phyloP scores from a whole-genome alignment of 2,888 invertebrate genomes.

The Lithodes maja region DNA sequence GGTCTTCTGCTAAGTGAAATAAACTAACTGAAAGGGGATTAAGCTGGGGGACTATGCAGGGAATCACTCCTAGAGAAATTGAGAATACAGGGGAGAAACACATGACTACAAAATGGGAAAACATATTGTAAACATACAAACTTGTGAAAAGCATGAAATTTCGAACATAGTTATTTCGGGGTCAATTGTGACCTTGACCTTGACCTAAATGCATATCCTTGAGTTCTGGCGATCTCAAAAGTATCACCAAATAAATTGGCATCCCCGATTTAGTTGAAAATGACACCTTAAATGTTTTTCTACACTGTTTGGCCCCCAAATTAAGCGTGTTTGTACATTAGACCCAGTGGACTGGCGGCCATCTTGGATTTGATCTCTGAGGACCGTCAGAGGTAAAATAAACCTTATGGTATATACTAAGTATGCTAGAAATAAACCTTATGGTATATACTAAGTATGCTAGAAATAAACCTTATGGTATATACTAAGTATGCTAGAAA shows the following conservation, averaged over 20 bases:
- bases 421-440: not conserved
- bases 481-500: too few relatives aligned
- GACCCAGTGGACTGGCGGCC: not conserved
- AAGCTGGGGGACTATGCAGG: too few relatives aligned
- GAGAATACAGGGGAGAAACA: too few relatives aligned
- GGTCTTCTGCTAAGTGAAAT: too few relatives aligned
- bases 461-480: too few relatives aligned
- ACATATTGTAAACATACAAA: too few relatives aligned
- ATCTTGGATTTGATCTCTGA: conserved; percentile 18
- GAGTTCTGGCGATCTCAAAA: conserved; percentile 8
- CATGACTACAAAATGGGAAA: too few relatives aligned
- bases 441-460: not conserved
- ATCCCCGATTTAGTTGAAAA: not conserved
- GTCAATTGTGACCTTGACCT: not conserved
- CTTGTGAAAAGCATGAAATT: too few relatives aligned
- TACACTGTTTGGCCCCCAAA: not conserved
- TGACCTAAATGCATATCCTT: conserved; percentile 15
- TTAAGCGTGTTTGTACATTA: conserved; percentile 10
- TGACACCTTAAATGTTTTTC: conserved; percentile 1
- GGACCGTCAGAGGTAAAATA: not conserved
- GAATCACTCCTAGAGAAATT: too few relatives aligned
- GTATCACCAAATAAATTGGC: not conserved
- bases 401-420: not conserved
- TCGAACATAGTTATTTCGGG: not conserved
- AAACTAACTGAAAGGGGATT: too few relatives aligned